These are phyloP conservation scores for Danio albolineatus DNA, from an alignment of 2,797 vertebrate species.

Conservation along the genomic window DNA sequence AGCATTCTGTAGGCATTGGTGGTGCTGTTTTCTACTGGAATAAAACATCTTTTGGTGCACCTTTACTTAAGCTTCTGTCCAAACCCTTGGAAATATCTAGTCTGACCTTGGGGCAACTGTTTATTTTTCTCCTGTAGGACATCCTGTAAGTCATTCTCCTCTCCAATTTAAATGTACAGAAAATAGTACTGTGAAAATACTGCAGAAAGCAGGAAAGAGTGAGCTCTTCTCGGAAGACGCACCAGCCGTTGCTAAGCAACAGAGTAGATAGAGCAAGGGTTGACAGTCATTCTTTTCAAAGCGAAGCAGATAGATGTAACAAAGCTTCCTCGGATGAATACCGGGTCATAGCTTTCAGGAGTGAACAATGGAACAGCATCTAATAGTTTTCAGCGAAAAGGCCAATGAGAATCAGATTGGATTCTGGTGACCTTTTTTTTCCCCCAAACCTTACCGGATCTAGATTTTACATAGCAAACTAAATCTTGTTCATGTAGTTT, in stretches of 20 bases:
- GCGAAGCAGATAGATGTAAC: slow-evolving; percentile 24
- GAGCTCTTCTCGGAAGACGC: slow-evolving; percentile 64
- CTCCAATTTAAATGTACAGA: slow-evolving; percentile 55
- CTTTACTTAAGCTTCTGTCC: neutral
- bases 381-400: slow-evolving; percentile 33
- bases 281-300: slow-evolving; percentile 34
- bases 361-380: slow-evolving; percentile 33
- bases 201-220: slow-evolving; percentile 37
- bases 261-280: slow-evolving; percentile 55
- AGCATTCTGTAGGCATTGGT: neutral
- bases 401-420: slow-evolving; percentile 30
- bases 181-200: slow-evolving; percentile 60
- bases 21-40: slow-evolving; percentile 3
- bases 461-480: slow-evolving; percentile 16
- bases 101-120: neutral
- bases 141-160: neutral
- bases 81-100: slow-evolving; percentile 15
- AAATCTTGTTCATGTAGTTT: neutral
- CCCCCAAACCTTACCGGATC: neutral
- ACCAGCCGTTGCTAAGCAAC: slow-evolving; percentile 73
- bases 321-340: slow-evolving; percentile 13
- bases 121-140: slow-evolving; percentile 7
- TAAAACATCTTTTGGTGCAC: slow-evolving; percentile 43
- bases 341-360: slow-evolving; percentile 39
- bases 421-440: slow-evolving; percentile 18